Conservation (phyloP, 2,888 invertebrate genomes). For the Melanophora roralis region DNA sequence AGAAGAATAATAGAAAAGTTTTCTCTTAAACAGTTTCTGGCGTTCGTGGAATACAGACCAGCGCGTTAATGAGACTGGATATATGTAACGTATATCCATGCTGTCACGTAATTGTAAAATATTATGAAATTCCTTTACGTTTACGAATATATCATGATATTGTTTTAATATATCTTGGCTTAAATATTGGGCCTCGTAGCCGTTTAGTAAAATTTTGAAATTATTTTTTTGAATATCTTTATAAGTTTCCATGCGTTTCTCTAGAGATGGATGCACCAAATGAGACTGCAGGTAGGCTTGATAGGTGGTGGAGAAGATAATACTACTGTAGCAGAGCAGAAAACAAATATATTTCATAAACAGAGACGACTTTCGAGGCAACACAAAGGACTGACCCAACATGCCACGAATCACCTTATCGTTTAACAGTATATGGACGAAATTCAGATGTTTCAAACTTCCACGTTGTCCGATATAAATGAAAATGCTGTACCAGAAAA, state of each 20-base stretch:
- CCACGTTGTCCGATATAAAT: slow-evolving; percentile 6
- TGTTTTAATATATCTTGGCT: not conserved
- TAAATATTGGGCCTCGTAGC: not conserved
- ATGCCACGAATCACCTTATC: slow-evolving; percentile 53
- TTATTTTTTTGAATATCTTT: slow-evolving; percentile 47
- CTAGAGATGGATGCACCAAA: slow-evolving; percentile 41
- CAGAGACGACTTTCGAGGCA: slow-evolving; percentile 19
- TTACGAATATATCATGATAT: slow-evolving; percentile 23
- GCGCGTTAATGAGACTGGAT: slow-evolving; percentile 27
- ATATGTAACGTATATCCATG: slow-evolving; percentile 48
- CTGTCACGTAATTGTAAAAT: slow-evolving; percentile 24
- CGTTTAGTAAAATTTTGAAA: slow-evolving; percentile 41
- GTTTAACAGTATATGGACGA: slow-evolving; percentile 21
- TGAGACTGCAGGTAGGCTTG: slow-evolving; percentile 52
- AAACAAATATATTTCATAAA: slow-evolving; percentile 46
- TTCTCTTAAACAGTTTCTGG: slow-evolving; percentile 39
- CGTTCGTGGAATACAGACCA: slow-evolving; percentile 53
- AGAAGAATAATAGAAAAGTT: slow-evolving; percentile 47
- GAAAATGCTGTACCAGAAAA: slow-evolving; percentile 9
- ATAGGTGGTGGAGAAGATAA: slow-evolving; percentile 52
- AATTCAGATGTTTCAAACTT: not conserved
- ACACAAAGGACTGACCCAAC: slow-evolving; percentile 53
- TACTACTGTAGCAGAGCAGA: slow-evolving; percentile 43
- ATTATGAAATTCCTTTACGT: not conserved
- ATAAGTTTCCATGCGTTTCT: slow-evolving; percentile 49